phyloP scores from a whole-genome alignment of 2,888 invertebrate genomes.

The Cepaea hortensis region DNA sequence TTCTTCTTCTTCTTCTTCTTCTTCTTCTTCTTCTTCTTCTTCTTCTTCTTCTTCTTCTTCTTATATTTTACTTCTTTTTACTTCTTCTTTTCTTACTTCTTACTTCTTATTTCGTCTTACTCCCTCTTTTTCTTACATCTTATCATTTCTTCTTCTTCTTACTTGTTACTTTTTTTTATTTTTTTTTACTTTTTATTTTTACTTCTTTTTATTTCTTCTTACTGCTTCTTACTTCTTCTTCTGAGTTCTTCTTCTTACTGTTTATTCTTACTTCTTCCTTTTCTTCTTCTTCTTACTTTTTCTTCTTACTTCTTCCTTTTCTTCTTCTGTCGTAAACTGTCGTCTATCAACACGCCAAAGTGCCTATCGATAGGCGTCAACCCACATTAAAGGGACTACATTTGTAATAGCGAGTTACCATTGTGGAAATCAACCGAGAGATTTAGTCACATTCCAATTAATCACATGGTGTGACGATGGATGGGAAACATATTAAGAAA shows the following conservation, averaged over 20 bases:
- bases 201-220: no score
- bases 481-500: no score
- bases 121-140: slow-evolving; percentile 4
- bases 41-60: slow-evolving; percentile 30
- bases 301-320: background rate
- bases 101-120: background rate
- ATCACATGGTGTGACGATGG: no score
- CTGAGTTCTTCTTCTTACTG: background rate
- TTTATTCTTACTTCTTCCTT: background rate
- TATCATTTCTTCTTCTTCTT: background rate
- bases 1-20: slow-evolving; percentile 23
- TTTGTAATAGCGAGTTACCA: no score
- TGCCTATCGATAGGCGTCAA: no score
- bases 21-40: slow-evolving; percentile 29
- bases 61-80: slow-evolving; percentile 15
- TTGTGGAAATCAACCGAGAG: no score
- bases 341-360: no score
- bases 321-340: background rate
- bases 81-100: slow-evolving; percentile 27
- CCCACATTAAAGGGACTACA: no score
- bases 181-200: no score
- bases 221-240: background rate
- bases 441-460: no score
- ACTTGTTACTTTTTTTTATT: no score
- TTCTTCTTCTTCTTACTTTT: background rate